Evolutionary conservation across 2,888 invertebrate genomes (phyloP), one percentile per base, ranked within the genome.

Genomic region (Proisotoma minuta): DNA sequence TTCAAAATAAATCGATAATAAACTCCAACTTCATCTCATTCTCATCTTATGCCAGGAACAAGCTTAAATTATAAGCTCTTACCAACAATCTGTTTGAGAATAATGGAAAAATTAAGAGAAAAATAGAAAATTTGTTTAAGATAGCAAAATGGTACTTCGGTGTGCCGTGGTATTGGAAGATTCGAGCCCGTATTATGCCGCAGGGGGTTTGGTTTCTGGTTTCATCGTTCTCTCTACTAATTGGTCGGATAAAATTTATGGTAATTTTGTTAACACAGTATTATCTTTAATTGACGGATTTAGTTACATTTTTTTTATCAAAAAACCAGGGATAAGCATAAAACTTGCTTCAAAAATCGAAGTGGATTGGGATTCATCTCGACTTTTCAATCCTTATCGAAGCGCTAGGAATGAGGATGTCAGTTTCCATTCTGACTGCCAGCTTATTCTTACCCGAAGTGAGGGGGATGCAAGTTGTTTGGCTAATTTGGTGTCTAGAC

Each of bases 321-420:
- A 34, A 34, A 34, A 34, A 34, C 15, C 40, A 62, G 62, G 63
- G 15, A 59, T 63, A 1, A 59, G 53, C n/a, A 40, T 63, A 15
- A 63, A 63, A 39, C 56, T 63, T 2, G 63, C 52, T 4, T 58
- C 53, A 34, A 63, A 63, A 39, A 18, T 63, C 29, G 63, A 63
- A 34, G 63, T 63, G 23, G 58, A 63, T 18, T 63, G 63, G 63
- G 59, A 63, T 49, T 27, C 59, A 12, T 63, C 54, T 22, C 53
- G 53, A 27, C 56, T 63, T 2, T 63, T 59, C 26, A 59, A 63
- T 18, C 28, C 28, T 3, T 39, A 39, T 26, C 26, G 56, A 20
- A 43, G 49, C 5, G 49, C 56, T 3, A 50, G 50, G 20, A 40
- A 53, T 4, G 63, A 63, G 24, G 63, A 63, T 26, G 63, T 59